Evolutionary conservation across 2,888 invertebrate genomes (phyloP).

Genomic region (Leptinotarsa haldemani): DNA sequence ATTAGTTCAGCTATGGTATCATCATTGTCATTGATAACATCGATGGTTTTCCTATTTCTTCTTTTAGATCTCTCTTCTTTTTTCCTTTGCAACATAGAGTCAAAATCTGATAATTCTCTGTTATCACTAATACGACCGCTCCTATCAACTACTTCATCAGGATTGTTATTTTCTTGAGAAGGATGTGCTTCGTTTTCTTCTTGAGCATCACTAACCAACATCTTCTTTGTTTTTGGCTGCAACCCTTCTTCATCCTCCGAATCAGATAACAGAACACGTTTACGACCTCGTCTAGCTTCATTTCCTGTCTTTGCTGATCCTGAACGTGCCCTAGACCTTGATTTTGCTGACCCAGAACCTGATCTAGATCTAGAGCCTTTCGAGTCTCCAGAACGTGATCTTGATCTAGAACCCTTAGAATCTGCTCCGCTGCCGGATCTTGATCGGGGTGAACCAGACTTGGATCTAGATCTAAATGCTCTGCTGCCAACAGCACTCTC

Average conservation of each 20-base stretch:
- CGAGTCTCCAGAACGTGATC: constrained; percentile 43
- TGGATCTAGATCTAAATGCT: constrained; percentile 59
- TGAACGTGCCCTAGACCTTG: constrained; percentile 39
- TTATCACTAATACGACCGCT: constrained; percentile 47
- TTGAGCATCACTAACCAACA: constrained; percentile 68
- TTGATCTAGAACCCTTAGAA: constrained; percentile 51
- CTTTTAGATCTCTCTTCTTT: constrained; percentile 87
- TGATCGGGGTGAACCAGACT: constrained; percentile 48
- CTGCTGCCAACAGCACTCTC: constrained; percentile 49
- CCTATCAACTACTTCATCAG: constrained; percentile 69
- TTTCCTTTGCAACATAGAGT: constrained; percentile 88
- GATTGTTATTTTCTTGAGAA: constrained; percentile 72
- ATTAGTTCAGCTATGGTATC: constrained; percentile 94
- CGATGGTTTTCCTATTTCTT: constrained; percentile 88
- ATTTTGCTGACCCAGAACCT: not conserved
- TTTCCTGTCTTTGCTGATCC: constrained; percentile 61
- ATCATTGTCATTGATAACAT: constrained; percentile 98
- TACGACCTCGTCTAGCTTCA: constrained; percentile 41
- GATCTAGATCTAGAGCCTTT: constrained; percentile 27
- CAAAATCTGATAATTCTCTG: constrained; percentile 89
- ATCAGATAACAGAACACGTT: constrained; percentile 68
- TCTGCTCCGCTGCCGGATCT: constrained; percentile 42
- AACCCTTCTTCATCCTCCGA: constrained; percentile 70
- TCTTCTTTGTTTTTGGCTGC: constrained; percentile 56
- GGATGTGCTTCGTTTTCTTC: constrained; percentile 52